These are phyloP conservation scores for Hipposideros larvatus DNA, from an alignment of 2,797 vertebrate species.

Conservation along the genomic window DNA sequence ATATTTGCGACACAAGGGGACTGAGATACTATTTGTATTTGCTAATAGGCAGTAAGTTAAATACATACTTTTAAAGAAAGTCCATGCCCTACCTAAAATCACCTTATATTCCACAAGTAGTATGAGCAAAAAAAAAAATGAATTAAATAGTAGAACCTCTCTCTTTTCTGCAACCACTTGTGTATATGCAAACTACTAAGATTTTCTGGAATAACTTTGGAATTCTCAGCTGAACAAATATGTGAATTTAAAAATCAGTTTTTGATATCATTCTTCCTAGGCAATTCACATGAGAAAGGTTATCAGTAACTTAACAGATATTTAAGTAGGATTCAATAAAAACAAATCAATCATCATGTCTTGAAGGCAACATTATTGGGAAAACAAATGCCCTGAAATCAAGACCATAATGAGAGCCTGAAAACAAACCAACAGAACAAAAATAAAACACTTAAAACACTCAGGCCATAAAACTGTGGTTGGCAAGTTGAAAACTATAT, in stretches of 20 bases:
- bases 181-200: not conserved
- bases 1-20: not conserved
- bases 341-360: not conserved
- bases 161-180: not conserved
- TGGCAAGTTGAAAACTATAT: not conserved
- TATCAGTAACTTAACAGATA: constrained; percentile 41
- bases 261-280: not conserved
- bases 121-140: not conserved
- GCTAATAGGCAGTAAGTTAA: not conserved
- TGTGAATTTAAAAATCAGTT: not conserved
- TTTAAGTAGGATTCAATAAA: constrained; percentile 39
- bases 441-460: not conserved
- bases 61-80: not conserved
- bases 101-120: not conserved
- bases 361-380: not conserved
- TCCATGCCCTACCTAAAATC: not conserved
- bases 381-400: constrained; percentile 47
- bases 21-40: not conserved
- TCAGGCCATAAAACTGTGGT: not conserved
- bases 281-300: not conserved
- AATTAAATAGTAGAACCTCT: not conserved
- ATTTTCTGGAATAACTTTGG: not conserved
- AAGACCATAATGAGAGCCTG: not conserved
- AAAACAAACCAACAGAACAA: not conserved
- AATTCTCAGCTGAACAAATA: not conserved